Evolutionary conservation across 2,888 invertebrate species (phyloP).

Genomic region (Lomographa bimaculata): DNA sequence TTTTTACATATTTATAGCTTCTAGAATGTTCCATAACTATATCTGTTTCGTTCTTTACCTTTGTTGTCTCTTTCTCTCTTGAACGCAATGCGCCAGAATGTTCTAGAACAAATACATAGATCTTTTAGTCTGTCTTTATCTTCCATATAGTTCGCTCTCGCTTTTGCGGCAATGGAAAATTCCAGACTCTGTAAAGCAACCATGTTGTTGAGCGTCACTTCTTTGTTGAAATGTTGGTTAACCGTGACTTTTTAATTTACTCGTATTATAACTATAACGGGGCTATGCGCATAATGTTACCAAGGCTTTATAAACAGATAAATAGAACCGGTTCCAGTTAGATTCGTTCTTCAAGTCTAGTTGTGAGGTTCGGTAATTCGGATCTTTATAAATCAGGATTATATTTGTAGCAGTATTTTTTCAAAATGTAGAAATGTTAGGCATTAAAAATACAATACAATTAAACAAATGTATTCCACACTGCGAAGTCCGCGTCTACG

Average conservation of each 20-base stretch:
- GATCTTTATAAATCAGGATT: constrained; percentile 22
- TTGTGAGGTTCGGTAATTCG: constrained; percentile 50
- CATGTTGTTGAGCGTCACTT: constrained; percentile 18
- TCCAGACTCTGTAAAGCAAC: constrained; percentile 36
- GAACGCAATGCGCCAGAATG: constrained; percentile 3
- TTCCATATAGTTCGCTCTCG: constrained; percentile 28
- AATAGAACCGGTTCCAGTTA: constrained; percentile 31
- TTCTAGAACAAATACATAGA: constrained; percentile 18
- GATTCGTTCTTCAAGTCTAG: constrained; percentile 55
- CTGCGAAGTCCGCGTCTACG: no score
- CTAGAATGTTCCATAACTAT: constrained; percentile 27
- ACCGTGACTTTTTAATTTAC: constrained; percentile 12
- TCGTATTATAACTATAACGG: constrained; percentile 25
- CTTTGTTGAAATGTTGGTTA: background rate
- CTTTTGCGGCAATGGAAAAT: constrained; percentile 38
- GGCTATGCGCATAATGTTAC: constrained; percentile 23
- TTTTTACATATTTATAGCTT: constrained; percentile 17
- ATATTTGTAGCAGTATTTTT: constrained; percentile 24
- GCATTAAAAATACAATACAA: constrained; percentile 37
- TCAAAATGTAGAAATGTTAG: constrained; percentile 51
- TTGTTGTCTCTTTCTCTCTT: constrained; percentile 16
- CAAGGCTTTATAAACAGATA: constrained; percentile 48
- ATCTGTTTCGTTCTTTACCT: constrained; percentile 12
- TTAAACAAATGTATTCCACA: constrained; percentile 45
- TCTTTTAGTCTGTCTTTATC: constrained; percentile 17